These are phyloP conservation scores for Escarpia spicata DNA, from an alignment of 2,888 invertebrate species.

Conservation along the genomic window DNA sequence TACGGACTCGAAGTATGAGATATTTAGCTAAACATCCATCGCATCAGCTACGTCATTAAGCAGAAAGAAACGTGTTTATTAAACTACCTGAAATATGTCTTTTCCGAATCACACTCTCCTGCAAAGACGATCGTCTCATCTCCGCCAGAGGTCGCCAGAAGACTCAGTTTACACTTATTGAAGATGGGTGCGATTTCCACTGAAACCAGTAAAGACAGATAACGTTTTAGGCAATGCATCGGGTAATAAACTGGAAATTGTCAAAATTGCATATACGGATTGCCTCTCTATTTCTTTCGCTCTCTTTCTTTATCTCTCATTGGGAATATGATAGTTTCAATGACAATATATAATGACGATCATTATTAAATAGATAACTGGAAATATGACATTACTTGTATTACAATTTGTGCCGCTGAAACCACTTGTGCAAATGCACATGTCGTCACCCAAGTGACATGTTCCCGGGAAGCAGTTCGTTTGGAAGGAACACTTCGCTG, in stretches of 20 bases:
- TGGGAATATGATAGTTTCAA: neutral
- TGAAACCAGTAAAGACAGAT: neutral
- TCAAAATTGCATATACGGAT: too few species aligned
- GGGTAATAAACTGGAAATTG: too few species aligned
- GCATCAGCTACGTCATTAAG: neutral
- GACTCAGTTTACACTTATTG: neutral
- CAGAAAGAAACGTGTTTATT: neutral
- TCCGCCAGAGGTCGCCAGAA: neutral
- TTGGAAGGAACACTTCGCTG: slow-evolving; percentile 8
- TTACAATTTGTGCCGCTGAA: neutral
- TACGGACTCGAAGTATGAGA: neutral
- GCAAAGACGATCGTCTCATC: neutral
- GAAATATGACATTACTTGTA: neutral
- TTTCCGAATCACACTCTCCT: neutral
- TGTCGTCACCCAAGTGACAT: neutral
- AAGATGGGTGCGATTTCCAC: neutral
- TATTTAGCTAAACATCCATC: neutral
- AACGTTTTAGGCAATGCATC: neutral
- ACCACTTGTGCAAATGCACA: neutral
- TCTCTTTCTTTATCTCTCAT: too few species aligned
- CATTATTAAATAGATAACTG: neutral
- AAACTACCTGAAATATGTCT: neutral
- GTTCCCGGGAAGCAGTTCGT: neutral
- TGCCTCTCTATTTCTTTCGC: too few species aligned
- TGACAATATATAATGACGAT: neutral